Percentiles rank a stretch among this genome's conserved stretches.
These are phyloP conservation scores for Xiphophorus couchianus DNA, from an alignment of 2,113 vertebrate genomes.

Conservation along the genomic window DNA sequence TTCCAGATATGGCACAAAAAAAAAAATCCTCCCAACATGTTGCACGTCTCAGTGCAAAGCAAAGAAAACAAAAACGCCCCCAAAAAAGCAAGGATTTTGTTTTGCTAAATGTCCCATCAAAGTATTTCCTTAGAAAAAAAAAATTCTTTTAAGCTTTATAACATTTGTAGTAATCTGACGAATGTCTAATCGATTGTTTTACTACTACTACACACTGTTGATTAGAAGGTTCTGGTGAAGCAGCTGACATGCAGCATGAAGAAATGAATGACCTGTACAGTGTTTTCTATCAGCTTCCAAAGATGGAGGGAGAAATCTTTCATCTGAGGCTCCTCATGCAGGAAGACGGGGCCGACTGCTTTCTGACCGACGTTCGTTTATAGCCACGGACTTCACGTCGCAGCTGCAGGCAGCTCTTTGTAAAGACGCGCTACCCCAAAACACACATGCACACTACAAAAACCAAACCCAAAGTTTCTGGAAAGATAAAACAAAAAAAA, in stretches of 20 bases:
- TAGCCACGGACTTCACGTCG: slow-evolving; percentile 67
- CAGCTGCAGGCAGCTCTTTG: slow-evolving; percentile 88
- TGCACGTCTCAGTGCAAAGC: slow-evolving; percentile 87
- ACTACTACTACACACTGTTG: slow-evolving; percentile 87
- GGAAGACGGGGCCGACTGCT: slow-evolving; percentile 79
- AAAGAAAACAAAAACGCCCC: slow-evolving; percentile 8
- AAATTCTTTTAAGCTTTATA: slow-evolving; percentile 81
- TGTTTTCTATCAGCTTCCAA: slow-evolving; percentile 74
- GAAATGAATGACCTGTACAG: slow-evolving; percentile 75
- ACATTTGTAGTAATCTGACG: slow-evolving; percentile 78
- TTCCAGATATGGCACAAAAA: slow-evolving; percentile 69
- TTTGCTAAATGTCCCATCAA: slow-evolving; percentile 83
- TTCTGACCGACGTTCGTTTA: slow-evolving; percentile 73
- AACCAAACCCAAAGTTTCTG: slow-evolving; percentile 89
- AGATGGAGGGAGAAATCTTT: slow-evolving; percentile 76
- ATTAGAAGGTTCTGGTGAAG: slow-evolving; percentile 83
- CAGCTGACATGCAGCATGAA: slow-evolving; percentile 88
- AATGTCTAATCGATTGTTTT: slow-evolving; percentile 70
- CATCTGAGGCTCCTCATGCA: slow-evolving; percentile 79
- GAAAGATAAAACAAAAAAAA: slow-evolving; percentile 34
- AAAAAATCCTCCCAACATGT: slow-evolving; percentile 83
- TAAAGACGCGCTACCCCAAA: slow-evolving; percentile 87
- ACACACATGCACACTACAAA: slow-evolving; percentile 95
- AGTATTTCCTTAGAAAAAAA: slow-evolving; percentile 82
- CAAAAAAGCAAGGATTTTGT: slow-evolving; percentile 58